Evolutionary conservation across 2,113 vertebrate genomes (phyloP), one percentile per base, ranked within the genome.

Genomic region (Oncorhynchus gorbuscha): DNA sequence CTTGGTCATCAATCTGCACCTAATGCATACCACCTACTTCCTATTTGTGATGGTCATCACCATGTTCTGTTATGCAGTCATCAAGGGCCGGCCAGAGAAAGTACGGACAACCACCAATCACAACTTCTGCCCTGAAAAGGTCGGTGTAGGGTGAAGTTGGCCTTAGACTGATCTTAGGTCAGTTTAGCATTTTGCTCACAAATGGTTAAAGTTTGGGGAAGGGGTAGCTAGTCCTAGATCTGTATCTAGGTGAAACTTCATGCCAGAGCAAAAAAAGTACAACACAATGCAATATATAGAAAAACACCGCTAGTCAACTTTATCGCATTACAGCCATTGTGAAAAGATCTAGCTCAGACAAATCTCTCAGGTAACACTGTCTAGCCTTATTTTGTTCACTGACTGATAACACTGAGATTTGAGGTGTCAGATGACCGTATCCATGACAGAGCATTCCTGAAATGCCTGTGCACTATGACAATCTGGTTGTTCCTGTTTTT

Each of bases 21-120:
- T 99, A 88, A 99, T 99, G 97, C 97, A 99, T 83, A 99, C 98
- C 83, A 99, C 97, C 91, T 99, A 99, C 92, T 99, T 99, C 87
- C 95, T 99, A 74, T 99, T 99, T 51, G 97, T 99, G 91, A 99
- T 99, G 97, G 97, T 99, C 92, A 99, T 99, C 84, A 99, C 98
- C 0, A 97, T 99, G 95, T 99, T 99, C 94, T 99, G 98, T 94
- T 99, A 98, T 80, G 97, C 98, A 77, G 98, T 99, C 86, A 98
- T 99, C 84, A 98, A 97, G 82, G 98, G 98, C 76, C 95, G 97
- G 81, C 97, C 98, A 5, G 97, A 95, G 88, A 99, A 99, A 87
- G 89, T 97, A 79, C 94, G 97, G 78, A 96, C 95, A 86, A 96
- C 79, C 93, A 98, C 79, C 93, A 98, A 87, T 91, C 86, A 93